Evolutionary conservation across 2,888 invertebrate genomes (phyloP), one percentile per base, ranked within the genome.

Genomic region (Hecatera dysodea): DNA sequence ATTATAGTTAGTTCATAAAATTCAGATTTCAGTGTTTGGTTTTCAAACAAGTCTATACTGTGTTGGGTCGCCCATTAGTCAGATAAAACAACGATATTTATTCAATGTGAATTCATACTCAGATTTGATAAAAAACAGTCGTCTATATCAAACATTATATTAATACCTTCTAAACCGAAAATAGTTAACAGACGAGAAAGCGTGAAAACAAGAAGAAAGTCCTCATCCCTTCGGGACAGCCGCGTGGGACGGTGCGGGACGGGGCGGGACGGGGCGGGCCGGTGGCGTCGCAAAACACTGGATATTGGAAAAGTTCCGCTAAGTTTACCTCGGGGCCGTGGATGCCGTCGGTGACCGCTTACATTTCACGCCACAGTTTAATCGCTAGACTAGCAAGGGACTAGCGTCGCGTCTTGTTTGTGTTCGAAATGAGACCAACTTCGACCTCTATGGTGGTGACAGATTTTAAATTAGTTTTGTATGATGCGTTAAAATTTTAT

Each of bases 291-390:
- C 52, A 76, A 70, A 79, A 76, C 72, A 66, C 57, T 60, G 71
- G 72, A 76, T 83, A 83, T 83, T 83, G 84, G 84, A 84, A 82
- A 83, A 83, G 69, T 83, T 84, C 59, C 22, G 17, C n/a, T 62
- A 81, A 82, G 67, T 84, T 63, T 27, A 67, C 62, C 73, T 83
- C 52, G 15, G 60, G 39, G 57, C 56, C 67, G 36, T 46, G 75
- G 67, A 70, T 55, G 65, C 69, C 71, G 74, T 72, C 52, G 52
- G 55, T 24, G 50, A 64, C 50, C 75, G 63, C 62, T 66, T 68
- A 69, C 42, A 73, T 73, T 66, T 69, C 48, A 77, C 78, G 66
- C 55, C 63, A 44, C 66, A 62, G 57, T 77, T 77, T 78, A 76
- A 81, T 70, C 64, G 56, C 19, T 57, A 24, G 50, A 63, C 75